Base-by-base conservation (phyloP, 2,797 vertebrate genomes). In the Chanos chanos region DNA sequence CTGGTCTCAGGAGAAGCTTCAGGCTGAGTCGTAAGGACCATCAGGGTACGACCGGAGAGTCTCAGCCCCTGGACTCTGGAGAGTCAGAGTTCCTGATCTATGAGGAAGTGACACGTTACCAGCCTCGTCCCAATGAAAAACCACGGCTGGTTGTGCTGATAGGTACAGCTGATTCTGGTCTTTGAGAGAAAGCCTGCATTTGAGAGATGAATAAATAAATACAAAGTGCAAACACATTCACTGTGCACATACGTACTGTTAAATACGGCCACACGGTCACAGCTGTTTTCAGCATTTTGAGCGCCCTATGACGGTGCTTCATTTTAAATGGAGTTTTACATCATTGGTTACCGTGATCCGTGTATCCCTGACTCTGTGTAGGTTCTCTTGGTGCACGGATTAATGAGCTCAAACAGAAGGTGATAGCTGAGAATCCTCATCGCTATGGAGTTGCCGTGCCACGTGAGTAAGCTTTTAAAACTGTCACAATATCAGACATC, bases 331-430 rank as follows among this genome's bases (percentile, higher is more conserved):
- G n/a, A n/a, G n/a, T n/a, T n/a, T n/a, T n/a, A n/a, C n/a, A n/a
- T n/a, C n/a, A n/a, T n/a, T n/a, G n/a, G n/a, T n/a, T n/a, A n/a
- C n/a, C n/a, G n/a, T n/a, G n/a, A n/a, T n/a, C n/a, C n/a, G n/a
- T 19, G 12, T 19, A 10, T 48, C 4, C 22, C 9, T 21, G n/a
- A 19, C 2, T 19, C 10, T 49, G 16, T 4, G 8, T 76, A 98
- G 95, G 95, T 72, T 96, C 92, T 27, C 78, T 96, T 58, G 95
- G 95, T 30, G 91, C 94, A 71, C 88, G 70, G 12, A 78, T 94
- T 65, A 91, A 91, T 8, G 94, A 98, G 76, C 89, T 98, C 56
- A 98, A 97, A 77, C 94, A 96, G 83, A 96, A 91, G 67, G 86
- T 94, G 68, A 93, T 96, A 30, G 87, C 92, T 0, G 94, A 96